A percentile compares a stretch with the other conserved stretches of the same genome.
phyloP scores from a whole-genome alignment of 2,888 invertebrate species.

The Ellobium chinense region DNA sequence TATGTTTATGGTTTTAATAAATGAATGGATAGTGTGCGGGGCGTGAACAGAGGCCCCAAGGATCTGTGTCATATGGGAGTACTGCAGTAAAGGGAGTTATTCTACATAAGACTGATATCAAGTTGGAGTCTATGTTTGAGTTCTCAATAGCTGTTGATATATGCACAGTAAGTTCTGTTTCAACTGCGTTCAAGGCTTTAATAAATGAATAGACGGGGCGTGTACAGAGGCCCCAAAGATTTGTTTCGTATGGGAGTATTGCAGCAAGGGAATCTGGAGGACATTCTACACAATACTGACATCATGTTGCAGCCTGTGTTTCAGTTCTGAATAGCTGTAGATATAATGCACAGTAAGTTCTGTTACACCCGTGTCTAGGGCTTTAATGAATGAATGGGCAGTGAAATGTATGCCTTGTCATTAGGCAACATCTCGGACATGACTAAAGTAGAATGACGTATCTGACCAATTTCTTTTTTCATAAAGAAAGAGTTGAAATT shows the following conservation, averaged over 20 bases:
- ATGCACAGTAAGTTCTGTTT: conserved; percentile 60
- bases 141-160: conserved; percentile 72
- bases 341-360: conserved; percentile 68
- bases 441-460: too few relatives aligned
- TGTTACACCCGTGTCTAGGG: too few relatives aligned
- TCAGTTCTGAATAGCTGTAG: conserved; percentile 70
- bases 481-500: too few relatives aligned
- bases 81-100: conserved; percentile 71
- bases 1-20: too few relatives aligned
- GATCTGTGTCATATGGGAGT: conserved; percentile 71
- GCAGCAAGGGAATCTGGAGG: conserved; percentile 70
- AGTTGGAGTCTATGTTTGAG: conserved; percentile 73
- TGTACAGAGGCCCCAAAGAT: conserved; percentile 65
- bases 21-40: conserved; percentile 69
- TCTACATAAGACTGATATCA: conserved; percentile 61
- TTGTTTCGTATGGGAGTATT: conserved; percentile 74
- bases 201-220: too few relatives aligned
- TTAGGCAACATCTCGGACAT: too few relatives aligned
- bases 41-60: conserved; percentile 66
- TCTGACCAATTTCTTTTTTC: too few relatives aligned
- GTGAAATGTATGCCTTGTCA: too few relatives aligned
- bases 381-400: too few relatives aligned
- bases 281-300: conserved; percentile 57
- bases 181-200: too few relatives aligned
- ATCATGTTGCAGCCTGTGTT: conserved; percentile 73